Evolutionary conservation across 2,797 vertebrate species (phyloP).

Genomic region (Acrossocheilus fasciatus): DNA sequence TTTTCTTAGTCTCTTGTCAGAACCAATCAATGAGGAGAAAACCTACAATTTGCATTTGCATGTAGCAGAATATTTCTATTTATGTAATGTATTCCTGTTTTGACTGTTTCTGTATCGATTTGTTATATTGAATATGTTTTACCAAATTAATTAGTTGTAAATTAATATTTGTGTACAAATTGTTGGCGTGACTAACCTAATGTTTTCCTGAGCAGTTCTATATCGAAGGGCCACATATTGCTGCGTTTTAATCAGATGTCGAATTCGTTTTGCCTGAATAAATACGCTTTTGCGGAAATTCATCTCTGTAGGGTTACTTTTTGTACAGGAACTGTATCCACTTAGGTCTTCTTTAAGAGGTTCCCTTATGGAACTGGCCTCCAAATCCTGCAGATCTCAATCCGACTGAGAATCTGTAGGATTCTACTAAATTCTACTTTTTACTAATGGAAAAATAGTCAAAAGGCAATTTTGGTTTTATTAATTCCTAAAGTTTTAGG

Average conservation of each 20-base stretch:
- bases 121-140: slow-evolving; percentile 41
- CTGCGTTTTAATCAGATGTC: slow-evolving; percentile 52
- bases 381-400: not conserved
- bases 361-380: not conserved
- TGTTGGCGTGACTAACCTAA: slow-evolving; percentile 54
- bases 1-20: slow-evolving; percentile 30
- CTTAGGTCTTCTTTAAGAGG: not conserved
- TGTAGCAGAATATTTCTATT: slow-evolving; percentile 73
- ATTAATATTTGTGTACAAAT: slow-evolving; percentile 65
- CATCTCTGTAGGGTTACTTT: not conserved
- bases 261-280: slow-evolving; percentile 62
- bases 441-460: not conserved
- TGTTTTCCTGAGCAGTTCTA: slow-evolving; percentile 52
- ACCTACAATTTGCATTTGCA: slow-evolving; percentile 55
- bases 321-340: not conserved
- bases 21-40: slow-evolving; percentile 52
- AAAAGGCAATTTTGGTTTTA: too few relatives aligned
- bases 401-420: not conserved
- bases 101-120: slow-evolving; percentile 59
- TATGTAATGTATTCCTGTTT: slow-evolving; percentile 60
- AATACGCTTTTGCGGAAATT: slow-evolving; percentile 53
- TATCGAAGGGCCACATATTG: slow-evolving; percentile 50
- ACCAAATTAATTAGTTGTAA: slow-evolving; percentile 57
- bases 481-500: not conserved
- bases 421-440: not conserved